Evolutionary conservation across 2,888 invertebrate species (phyloP), one percentile per base, ranked within the genome.

Genomic region (Parnassius orleans): DNA sequence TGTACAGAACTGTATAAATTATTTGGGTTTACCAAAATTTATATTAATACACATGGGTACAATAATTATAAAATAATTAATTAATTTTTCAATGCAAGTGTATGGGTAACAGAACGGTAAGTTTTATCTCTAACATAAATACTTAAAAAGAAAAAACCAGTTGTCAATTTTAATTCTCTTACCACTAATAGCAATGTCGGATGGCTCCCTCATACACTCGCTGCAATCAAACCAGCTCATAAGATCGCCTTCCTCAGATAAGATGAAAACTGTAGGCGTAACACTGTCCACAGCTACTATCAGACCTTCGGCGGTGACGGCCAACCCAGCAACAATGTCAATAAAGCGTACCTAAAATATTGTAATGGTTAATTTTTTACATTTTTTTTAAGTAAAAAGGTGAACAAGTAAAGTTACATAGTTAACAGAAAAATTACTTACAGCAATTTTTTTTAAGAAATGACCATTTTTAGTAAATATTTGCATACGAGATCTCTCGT

Each of bases 231-330:
- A 98, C 98, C 98, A 99, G 80, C 96, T 95, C 75, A 98, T 93
- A 74, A 99, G 93, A 77, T 98, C 98, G 24, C 98, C 98, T 72
- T 95, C 95, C 85, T 98, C 98, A 59, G 96, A 95, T 73, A 98
- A 96, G 67, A 98, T 96, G 89, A 98, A 98, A 55, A 99, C 98
- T 50, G 98, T 98, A 9, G 99, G 98, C 53, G 98, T 98, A 57
- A 99, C 98, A 79, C 98, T 98, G 86, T 99, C 99, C 33, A 99
- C 98, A 47, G 98, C 98, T 58, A 98, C 98, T 73, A 99, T 98
- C 75, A 98, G 95, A 3, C 98, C 98, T 81, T 96, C 95, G 57
- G 95, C 94, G 51, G 98, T 98, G 52, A 99, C 98, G 53, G 98
- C 98, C 79, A 99, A 90, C 46, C 98, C 98, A 69, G 98, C 98